These are phyloP conservation scores for Diarsia mendica DNA, from an alignment of 2,888 invertebrate genomes.

Conservation along the genomic window DNA sequence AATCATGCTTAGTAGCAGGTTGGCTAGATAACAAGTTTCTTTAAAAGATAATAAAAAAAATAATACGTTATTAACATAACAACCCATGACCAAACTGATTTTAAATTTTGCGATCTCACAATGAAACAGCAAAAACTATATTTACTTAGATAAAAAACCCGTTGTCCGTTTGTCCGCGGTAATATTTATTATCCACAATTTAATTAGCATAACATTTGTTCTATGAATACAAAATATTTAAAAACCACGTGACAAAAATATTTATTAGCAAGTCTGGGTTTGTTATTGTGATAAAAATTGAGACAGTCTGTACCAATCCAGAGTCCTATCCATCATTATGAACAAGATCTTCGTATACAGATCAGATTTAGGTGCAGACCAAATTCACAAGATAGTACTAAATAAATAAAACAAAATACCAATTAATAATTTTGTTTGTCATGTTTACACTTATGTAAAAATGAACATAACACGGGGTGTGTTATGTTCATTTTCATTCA, in stretches of 20 bases:
- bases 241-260: conserved; percentile 5
- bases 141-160: conserved; percentile 6
- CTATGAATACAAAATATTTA: conserved; percentile 12
- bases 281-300: not conserved
- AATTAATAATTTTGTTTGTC: not conserved
- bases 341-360: not conserved
- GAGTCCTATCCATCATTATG: not conserved
- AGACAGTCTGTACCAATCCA: not conserved
- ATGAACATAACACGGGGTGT: too few species aligned
- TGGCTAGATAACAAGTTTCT: conserved; percentile 15
- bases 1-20: conserved; percentile 31
- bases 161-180: conserved; percentile 11
- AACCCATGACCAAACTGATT: conserved; percentile 27
- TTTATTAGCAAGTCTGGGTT: not conserved
- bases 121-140: conserved; percentile 21
- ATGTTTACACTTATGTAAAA: not conserved
- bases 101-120: conserved; percentile 33
- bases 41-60: conserved; percentile 12
- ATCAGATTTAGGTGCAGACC: not conserved
- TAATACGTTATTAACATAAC: conserved; percentile 26
- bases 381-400: not conserved
- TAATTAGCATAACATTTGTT: conserved; percentile 16
- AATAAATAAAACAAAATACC: not conserved
- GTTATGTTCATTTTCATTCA: too few species aligned
- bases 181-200: conserved; percentile 16